Base-by-base conservation (phyloP, 1,140 invertebrate species). In the Brachionus paranguensis region DNA sequence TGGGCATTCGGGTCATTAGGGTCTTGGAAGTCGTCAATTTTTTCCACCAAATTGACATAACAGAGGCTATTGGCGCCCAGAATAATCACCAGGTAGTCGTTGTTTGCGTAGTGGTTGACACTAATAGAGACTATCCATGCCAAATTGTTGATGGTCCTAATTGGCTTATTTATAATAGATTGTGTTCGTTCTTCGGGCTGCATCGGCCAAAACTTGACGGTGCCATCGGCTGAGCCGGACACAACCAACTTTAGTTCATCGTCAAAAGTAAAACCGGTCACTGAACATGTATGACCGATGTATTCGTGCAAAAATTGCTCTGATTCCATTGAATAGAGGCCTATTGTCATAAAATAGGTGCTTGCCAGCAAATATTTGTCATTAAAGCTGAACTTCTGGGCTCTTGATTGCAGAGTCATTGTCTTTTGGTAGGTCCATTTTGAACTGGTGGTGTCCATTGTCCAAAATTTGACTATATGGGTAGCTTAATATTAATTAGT, bases 391-490 rank as follows among this genome's bases (percentile, higher is more conserved):
- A 81, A 45, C 20, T 81, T 45, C 41, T 45, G 37, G 4, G 53
- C 78, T 64, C 78, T 37, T 64, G 78, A 81, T 68, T 81, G 78
- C 27, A 81, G 12, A 45, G 33, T 20, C 4, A 81, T 12, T 64
- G 8, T 41, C 29, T 47, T 60, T 0, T 45, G 10, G 27, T 68
- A 64, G 27, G 8, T 45, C 78, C 50, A 81, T 45, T 33, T n/a
- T 68, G 70, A 74, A 17, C 14, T 74, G 6, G 3, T n/a, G 12
- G 41, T 7, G 29, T 47, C 78, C n/a, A 37, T 50, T 43, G 20
- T 47, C 78, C 78, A 81, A 47, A 81, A 64, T 64, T 81, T 81
- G 6, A 68, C 78, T 14, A 64, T 33, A 81, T 81, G 78, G 8
- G 78, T 64, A 24, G 78, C 78, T 81, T 64, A 64, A 53, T 43